A percentile compares a stretch with the other conserved stretches of the same genome.
These are phyloP conservation scores for Aplidium turbinatum DNA, from an alignment of 23 tunicate species.

Conservation along the genomic window DNA sequence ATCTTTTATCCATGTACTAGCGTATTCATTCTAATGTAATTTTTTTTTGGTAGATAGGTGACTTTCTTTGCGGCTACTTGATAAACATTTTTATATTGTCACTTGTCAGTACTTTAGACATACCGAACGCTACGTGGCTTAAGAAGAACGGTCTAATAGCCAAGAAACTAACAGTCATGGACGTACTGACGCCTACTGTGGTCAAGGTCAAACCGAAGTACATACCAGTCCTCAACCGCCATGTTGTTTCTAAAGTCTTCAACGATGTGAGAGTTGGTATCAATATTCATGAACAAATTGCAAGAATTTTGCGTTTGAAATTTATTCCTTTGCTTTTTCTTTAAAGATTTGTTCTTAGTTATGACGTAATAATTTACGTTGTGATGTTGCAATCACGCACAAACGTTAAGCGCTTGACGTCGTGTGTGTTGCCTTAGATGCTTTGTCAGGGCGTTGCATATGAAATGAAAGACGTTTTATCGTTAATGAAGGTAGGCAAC, in stretches of 20 bases:
- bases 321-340: too few species aligned
- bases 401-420: neutral
- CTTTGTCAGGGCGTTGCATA: too few species aligned
- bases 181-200: slow-evolving; percentile 69
- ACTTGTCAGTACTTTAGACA: slow-evolving; percentile 50
- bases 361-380: too few species aligned
- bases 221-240: slow-evolving; percentile 65
- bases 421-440: neutral
- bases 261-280: slow-evolving; percentile 79
- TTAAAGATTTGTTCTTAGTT: too few species aligned
- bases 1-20: too few species aligned
- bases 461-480: too few species aligned
- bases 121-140: slow-evolving; percentile 72
- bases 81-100: neutral
- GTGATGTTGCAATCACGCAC: slow-evolving; percentile 1
- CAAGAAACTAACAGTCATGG: slow-evolving; percentile 76
- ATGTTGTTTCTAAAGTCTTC: slow-evolving; percentile 90
- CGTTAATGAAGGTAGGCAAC: too few species aligned
- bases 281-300: too few species aligned
- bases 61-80: neutral
- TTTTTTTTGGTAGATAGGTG: too few species aligned
- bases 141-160: slow-evolving; percentile 67
- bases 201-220: slow-evolving; percentile 69
- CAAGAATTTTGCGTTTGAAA: too few species aligned
- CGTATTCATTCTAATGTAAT: too few species aligned